Evolutionary conservation across 1,140 invertebrate species (phyloP).

Genomic region (Lamellibrachia luymesi): DNA sequence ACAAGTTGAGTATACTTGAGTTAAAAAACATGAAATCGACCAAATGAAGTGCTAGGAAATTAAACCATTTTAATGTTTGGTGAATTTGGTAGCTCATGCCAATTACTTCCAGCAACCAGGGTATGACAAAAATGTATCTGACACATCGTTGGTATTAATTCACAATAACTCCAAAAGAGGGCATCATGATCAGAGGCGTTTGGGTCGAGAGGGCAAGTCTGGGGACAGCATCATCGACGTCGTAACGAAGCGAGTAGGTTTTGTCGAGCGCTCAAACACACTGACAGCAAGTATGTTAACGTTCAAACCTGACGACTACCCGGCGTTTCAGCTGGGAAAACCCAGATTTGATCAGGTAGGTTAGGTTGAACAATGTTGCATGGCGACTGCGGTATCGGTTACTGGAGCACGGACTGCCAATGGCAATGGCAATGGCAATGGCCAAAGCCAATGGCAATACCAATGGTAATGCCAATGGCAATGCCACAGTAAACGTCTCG

Average conservation of each 20-base stretch:
- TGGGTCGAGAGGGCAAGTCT: background rate
- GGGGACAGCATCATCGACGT: background rate
- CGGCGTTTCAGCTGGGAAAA: conserved; percentile 49
- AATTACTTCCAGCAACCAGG: too few species aligned
- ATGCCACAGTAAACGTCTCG: background rate
- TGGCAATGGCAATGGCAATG: background rate
- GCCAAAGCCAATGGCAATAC: background rate
- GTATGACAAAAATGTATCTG: background rate
- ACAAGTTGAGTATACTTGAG: too few species aligned
- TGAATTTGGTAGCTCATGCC: too few species aligned
- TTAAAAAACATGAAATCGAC: too few species aligned
- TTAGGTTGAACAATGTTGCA: background rate
- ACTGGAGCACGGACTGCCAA: background rate
- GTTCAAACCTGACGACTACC: conserved; percentile 34
- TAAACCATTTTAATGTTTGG: too few species aligned
- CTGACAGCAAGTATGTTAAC: background rate
- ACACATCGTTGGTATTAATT: background rate
- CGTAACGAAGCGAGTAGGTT: background rate
- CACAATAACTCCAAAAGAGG: background rate
- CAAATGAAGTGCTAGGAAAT: too few species aligned
- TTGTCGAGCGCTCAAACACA: background rate
- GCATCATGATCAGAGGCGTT: background rate
- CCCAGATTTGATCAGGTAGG: conserved; percentile 53
- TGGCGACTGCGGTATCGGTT: background rate
- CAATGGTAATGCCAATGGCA: background rate